A percentile compares a stretch with the other conserved stretches of the same genome.
Evolutionary conservation across 2,797 vertebrate genomes (phyloP).

Genomic region (Rhincodon typus): DNA sequence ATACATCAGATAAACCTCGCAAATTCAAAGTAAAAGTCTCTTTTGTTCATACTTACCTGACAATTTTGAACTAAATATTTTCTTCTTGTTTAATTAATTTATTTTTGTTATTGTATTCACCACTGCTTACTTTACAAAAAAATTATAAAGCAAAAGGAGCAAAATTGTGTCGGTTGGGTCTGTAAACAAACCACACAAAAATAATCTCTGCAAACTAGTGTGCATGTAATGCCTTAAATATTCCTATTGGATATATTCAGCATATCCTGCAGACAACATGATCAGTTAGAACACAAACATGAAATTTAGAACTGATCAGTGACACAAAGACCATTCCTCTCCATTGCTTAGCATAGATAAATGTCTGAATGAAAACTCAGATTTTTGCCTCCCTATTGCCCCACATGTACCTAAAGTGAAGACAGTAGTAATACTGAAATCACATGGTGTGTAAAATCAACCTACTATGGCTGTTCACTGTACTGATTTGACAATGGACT

Average conservation of each 20-base stretch:
- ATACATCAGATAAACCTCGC: not conserved
- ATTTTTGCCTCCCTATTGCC: not conserved
- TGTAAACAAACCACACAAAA: not conserved
- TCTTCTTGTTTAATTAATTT: not conserved
- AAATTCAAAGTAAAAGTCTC: not conserved
- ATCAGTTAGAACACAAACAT: not conserved
- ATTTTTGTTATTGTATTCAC: not conserved
- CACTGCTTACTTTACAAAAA: too few species aligned
- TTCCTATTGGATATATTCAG: not conserved
- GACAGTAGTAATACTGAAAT: not conserved
- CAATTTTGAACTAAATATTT: too few species aligned
- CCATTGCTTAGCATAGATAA: not conserved
- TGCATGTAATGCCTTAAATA: not conserved
- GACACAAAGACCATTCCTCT: not conserved
- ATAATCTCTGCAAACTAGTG: not conserved
- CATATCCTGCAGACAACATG: not conserved
- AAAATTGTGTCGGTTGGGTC: not conserved
- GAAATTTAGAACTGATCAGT: not conserved
- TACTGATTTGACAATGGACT: not conserved
- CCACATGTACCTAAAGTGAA: not conserved
- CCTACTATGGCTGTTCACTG: not conserved
- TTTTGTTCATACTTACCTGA: not conserved
- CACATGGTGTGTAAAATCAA: not conserved
- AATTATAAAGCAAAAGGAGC: not conserved
- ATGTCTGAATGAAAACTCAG: not conserved